Percentiles rank a stretch among this genome's conserved stretches.
phyloP scores from a whole-genome alignment of 2,113 vertebrate genomes.

The Petromus typicus region DNA sequence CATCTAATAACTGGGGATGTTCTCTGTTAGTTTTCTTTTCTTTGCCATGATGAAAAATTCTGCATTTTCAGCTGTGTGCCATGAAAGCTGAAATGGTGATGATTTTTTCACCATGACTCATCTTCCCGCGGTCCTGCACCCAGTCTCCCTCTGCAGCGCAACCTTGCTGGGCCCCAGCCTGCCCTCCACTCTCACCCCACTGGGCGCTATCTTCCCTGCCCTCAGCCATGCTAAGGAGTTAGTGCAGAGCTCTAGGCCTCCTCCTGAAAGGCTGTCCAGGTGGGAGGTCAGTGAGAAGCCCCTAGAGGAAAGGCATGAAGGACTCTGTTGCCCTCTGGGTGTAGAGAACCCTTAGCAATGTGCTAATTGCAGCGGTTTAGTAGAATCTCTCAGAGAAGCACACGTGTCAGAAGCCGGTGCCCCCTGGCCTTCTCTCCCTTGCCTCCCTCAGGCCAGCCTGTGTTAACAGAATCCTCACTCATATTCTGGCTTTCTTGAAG shows the following conservation, averaged over 20 bases:
- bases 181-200: neutral
- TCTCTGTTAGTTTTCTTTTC: neutral
- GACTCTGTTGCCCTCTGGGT: neutral
- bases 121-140: neutral
- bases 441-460: rapidly evolving
- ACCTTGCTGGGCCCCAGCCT: neutral
- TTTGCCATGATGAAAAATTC: neutral
- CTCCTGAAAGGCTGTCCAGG: neutral
- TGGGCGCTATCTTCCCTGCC: neutral
- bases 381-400: neutral
- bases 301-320: neutral
- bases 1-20: neutral
- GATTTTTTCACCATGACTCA: neutral
- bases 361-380: no score
- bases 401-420: neutral
- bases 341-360: neutral
- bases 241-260: rapidly evolving
- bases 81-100: neutral
- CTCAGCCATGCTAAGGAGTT: rapidly evolving
- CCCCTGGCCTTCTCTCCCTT: neutral
- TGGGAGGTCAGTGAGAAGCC: neutral
- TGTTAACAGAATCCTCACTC: neutral
- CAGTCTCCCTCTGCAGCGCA: neutral
- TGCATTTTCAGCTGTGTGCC: neutral
- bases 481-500: conserved; percentile 74